Evolutionary conservation across 2,797 vertebrate species (phyloP).

Genomic region (Brachyrhaphis roseni): DNA sequence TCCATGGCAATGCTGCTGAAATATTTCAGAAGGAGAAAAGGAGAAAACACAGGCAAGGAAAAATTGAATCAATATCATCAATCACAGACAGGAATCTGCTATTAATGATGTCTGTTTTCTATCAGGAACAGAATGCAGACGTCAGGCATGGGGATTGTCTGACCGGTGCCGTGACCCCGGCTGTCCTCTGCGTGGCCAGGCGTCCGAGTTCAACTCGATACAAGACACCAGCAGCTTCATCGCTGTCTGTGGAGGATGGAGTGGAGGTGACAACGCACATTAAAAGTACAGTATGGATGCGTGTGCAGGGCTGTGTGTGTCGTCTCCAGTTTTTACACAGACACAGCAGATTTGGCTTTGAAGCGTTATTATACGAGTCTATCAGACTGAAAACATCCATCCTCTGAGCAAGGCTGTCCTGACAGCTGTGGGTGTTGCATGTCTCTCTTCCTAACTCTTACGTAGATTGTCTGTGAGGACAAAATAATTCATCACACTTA

Average conservation of each 20-base stretch:
- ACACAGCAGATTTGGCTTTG: slow-evolving; percentile 60
- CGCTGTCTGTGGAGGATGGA: slow-evolving; percentile 34
- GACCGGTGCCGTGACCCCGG: slow-evolving; percentile 56
- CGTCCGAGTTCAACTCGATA: slow-evolving; percentile 17
- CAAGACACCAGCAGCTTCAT: slow-evolving; percentile 8
- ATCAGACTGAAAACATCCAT: slow-evolving; percentile 55
- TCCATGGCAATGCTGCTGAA: slow-evolving; percentile 83
- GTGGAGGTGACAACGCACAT: slow-evolving; percentile 2
- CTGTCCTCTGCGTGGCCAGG: slow-evolving; percentile 65
- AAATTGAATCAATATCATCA: slow-evolving; percentile 86
- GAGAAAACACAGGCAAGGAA: slow-evolving; percentile 78
- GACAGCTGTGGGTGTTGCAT: slow-evolving; percentile 30
- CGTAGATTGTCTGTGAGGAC: slow-evolving; percentile 5
- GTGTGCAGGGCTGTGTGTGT: background rate
- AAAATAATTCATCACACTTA: slow-evolving; percentile 3
- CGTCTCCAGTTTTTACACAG: slow-evolving; percentile 25
- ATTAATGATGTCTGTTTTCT: slow-evolving; percentile 83
- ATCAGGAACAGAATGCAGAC: slow-evolving; percentile 73
- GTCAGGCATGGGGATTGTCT: slow-evolving; percentile 65
- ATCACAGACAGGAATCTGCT: slow-evolving; percentile 80
- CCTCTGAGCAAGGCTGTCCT: slow-evolving; percentile 55
- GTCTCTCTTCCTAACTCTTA: slow-evolving; percentile 6
- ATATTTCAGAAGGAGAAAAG: slow-evolving; percentile 71
- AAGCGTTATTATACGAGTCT: slow-evolving; percentile 58
- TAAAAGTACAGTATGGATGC: background rate